These are phyloP conservation scores for Melangyna quadrimaculata DNA, from an alignment of 2,888 invertebrate species.

Conservation along the genomic window DNA sequence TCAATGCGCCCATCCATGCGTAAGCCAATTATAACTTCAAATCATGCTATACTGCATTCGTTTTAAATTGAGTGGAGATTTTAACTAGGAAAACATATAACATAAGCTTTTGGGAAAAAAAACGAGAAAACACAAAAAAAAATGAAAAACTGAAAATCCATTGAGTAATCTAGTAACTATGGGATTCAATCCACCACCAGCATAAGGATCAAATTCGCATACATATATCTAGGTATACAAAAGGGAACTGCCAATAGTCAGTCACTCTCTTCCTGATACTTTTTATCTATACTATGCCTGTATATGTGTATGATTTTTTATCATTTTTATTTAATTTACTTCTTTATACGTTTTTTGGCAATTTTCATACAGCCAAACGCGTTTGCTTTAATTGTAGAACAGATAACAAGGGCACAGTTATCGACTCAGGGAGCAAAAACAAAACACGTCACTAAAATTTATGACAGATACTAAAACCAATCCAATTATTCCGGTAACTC, in stretches of 20 bases:
- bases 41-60: constrained; percentile 58
- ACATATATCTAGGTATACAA: background rate
- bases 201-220: background rate
- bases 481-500: constrained; percentile 71
- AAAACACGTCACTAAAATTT: constrained; percentile 68
- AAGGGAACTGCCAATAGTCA: background rate
- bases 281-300: too few species aligned
- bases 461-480: constrained; percentile 70
- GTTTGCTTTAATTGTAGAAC: constrained; percentile 57
- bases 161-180: constrained; percentile 46
- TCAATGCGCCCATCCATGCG: constrained; percentile 60
- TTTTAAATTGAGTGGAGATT: constrained; percentile 63
- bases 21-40: constrained; percentile 69
- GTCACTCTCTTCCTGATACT: background rate
- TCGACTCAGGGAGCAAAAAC: constrained; percentile 56
- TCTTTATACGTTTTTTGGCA: constrained; percentile 48
- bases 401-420: constrained; percentile 58
- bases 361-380: constrained; percentile 58
- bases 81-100: background rate
- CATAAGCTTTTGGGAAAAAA: background rate
- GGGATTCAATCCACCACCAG: background rate
- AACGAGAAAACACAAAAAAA: constrained; percentile 11
- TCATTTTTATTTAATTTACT: constrained; percentile 63
- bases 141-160: constrained; percentile 21
- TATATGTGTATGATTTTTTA: constrained; percentile 6